These are phyloP conservation scores for Drosophila diplacantha DNA, from an alignment of 2,888 invertebrate genomes.

Conservation along the genomic window DNA sequence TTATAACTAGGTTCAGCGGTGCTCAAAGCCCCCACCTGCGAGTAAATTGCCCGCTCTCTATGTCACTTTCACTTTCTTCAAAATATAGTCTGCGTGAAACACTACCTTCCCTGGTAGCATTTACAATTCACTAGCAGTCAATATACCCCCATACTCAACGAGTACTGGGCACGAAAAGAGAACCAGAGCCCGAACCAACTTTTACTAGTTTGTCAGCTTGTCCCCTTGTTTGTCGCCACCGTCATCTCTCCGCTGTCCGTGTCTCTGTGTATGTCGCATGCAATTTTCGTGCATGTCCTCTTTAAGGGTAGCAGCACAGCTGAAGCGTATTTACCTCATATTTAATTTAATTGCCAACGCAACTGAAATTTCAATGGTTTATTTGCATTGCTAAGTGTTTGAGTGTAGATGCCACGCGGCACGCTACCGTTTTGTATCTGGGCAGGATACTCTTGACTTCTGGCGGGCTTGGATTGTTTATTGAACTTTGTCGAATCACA, in stretches of 20 bases:
- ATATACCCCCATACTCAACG: neutral
- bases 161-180: neutral
- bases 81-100: too few relatives aligned
- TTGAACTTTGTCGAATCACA: neutral
- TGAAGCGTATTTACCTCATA: conserved; percentile 62
- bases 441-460: neutral
- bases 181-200: conserved; percentile 29
- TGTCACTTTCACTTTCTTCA: neutral
- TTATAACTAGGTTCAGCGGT: too few relatives aligned
- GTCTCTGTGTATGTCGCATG: conserved; percentile 41
- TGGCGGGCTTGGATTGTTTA: neutral
- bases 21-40: too few relatives aligned
- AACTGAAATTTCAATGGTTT: conserved; percentile 62
- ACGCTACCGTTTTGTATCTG: conserved; percentile 29
- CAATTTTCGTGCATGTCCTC: conserved; percentile 65
- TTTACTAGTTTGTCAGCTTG: conserved; percentile 69
- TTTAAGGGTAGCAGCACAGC: conserved; percentile 41
- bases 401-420: conserved; percentile 15
- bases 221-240: conserved; percentile 44
- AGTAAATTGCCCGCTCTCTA: too few relatives aligned
- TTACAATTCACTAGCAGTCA: too few relatives aligned
- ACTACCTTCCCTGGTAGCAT: too few relatives aligned
- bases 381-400: conserved; percentile 57
- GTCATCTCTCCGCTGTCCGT: neutral
- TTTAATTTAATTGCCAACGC: conserved; percentile 68